Evolutionary conservation across 2,888 invertebrate genomes (phyloP).

Genomic region (Cartodere bifasciata): DNA sequence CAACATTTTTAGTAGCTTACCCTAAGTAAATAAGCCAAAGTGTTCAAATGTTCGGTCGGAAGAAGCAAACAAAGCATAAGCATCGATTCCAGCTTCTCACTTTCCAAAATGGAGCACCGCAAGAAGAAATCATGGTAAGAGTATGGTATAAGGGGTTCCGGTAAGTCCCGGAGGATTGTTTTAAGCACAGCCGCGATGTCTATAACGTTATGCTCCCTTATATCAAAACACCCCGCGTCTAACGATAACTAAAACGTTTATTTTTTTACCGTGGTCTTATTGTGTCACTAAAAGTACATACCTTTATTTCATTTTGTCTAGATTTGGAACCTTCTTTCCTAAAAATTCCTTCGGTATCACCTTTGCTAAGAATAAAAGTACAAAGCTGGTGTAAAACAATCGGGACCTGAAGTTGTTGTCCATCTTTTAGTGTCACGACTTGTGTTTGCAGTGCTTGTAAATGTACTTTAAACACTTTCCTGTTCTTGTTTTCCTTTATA

Average conservation of each 20-base stretch:
- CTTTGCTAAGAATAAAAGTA: slow-evolving; percentile 51
- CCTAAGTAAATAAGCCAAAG: slow-evolving; percentile 72
- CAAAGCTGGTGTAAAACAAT: slow-evolving; percentile 60
- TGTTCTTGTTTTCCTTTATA: slow-evolving; percentile 24
- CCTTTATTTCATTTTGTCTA: slow-evolving; percentile 71
- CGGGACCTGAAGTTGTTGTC: slow-evolving; percentile 58
- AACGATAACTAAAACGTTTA: slow-evolving; percentile 46
- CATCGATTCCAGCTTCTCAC: slow-evolving; percentile 47
- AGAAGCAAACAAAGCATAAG: slow-evolving; percentile 58
- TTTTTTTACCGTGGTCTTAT: too few relatives aligned
- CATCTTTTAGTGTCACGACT: slow-evolving; percentile 50
- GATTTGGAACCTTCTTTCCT: slow-evolving; percentile 77
- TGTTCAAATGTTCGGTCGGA: slow-evolving; percentile 64
- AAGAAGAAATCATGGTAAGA: slow-evolving; percentile 65
- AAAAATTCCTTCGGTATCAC: slow-evolving; percentile 72
- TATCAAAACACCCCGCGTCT: slow-evolving; percentile 58
- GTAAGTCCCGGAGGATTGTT: slow-evolving; percentile 70
- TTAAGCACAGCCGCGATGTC: slow-evolving; percentile 81
- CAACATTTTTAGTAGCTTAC: slow-evolving; percentile 29
- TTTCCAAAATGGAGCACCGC: slow-evolving; percentile 48
- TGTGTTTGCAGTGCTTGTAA: slow-evolving; percentile 40
- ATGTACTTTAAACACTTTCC: slow-evolving; percentile 42
- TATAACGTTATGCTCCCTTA: slow-evolving; percentile 61
- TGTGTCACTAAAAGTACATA: slow-evolving; percentile 35
- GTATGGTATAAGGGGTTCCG: slow-evolving; percentile 69